These are phyloP conservation scores for Anguilla japonica DNA, from an alignment of 2,113 vertebrate species.

Conservation along the genomic window DNA sequence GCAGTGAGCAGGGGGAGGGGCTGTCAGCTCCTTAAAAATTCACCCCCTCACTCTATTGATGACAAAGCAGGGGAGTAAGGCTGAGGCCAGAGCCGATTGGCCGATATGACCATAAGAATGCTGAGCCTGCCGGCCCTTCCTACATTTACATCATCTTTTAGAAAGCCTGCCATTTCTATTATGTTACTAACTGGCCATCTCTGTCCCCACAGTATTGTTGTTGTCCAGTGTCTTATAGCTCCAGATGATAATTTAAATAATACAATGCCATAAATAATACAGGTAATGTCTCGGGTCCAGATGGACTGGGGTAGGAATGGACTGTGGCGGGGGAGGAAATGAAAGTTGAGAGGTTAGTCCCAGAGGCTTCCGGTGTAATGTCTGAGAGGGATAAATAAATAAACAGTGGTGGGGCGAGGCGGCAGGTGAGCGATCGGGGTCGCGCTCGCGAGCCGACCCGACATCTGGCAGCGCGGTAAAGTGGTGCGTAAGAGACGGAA, in stretches of 20 bases:
- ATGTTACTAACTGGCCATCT: neutral
- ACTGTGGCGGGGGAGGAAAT: neutral
- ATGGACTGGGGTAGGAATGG: neutral
- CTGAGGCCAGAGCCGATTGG: neutral
- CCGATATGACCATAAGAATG: neutral
- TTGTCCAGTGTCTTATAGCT: neutral
- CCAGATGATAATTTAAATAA: neutral
- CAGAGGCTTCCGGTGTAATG: neutral
- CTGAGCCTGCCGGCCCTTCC: neutral
- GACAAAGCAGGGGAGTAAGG: neutral
- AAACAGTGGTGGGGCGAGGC: neutral
- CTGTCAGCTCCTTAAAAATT: slow-evolving; percentile 18
- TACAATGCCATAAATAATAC: neutral
- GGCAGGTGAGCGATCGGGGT: slow-evolving; percentile 9
- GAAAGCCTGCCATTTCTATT: neutral
- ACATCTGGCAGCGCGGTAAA: slow-evolving; percentile 24
- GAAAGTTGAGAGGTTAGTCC: neutral
- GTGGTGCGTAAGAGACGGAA: slow-evolving; percentile 11
- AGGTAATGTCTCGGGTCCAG: neutral
- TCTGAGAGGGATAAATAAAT: slow-evolving; percentile 17
- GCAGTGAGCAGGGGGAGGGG: neutral
- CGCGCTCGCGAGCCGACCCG: slow-evolving; percentile 1
- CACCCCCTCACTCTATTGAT: neutral
- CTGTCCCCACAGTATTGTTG: neutral
- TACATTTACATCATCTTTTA: neutral